A percentile compares a stretch with the other conserved stretches of the same genome.
Evolutionary conservation across 2,888 invertebrate species (phyloP).

Genomic region (Temnothorax ravouxi): DNA sequence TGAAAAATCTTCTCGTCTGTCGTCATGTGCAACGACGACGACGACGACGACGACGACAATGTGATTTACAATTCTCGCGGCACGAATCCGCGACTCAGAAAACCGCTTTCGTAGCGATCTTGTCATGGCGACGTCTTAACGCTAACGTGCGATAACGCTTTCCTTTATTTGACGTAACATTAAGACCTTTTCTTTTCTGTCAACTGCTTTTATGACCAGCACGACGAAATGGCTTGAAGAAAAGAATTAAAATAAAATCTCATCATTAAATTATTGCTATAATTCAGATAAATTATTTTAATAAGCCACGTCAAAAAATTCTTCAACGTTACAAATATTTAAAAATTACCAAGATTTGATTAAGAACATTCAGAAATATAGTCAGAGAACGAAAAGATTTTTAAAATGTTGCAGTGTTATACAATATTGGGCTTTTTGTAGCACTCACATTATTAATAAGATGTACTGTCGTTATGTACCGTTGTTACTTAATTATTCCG

Average conservation of each 20-base stretch:
- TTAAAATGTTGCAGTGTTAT: not conserved
- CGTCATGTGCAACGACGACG: not conserved
- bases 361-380: not conserved
- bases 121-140: constrained; percentile 14
- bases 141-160: constrained; percentile 21
- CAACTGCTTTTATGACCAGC: not conserved
- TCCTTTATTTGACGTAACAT: constrained; percentile 23
- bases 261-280: not conserved
- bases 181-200: not conserved
- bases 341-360: not conserved
- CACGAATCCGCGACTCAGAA: constrained; percentile 22
- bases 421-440: not conserved
- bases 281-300: not conserved
- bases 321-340: not conserved
- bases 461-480: not conserved
- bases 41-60: constrained; percentile 21
- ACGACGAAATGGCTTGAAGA: not conserved
- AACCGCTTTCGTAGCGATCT: constrained; percentile 23
- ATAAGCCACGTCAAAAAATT: not conserved
- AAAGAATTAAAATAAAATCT: not conserved
- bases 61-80: constrained; percentile 42
- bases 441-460: not conserved
- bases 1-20: constrained; percentile 40
- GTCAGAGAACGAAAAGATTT: not conserved
- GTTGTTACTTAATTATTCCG: not conserved